Base-by-base conservation (phyloP, 1,140 invertebrate genomes). In the Drosophila gunungcola region DNA sequence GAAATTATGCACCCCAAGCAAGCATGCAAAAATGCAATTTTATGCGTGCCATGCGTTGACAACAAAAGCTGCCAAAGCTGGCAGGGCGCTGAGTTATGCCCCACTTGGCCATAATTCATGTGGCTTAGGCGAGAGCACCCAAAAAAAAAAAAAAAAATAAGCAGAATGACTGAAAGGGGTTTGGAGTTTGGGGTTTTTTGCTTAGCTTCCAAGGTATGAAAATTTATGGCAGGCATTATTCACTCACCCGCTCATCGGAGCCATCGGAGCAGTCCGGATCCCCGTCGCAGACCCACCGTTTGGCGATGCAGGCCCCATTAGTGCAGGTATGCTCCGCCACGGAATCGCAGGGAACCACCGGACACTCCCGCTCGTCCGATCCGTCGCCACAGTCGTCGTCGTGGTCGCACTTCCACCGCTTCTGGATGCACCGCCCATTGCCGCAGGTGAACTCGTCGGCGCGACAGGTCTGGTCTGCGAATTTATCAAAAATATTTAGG, bases 381-480 rank as follows among this genome's bases (percentile, higher is more conserved):
- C 94, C 94, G 81, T 97, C 96, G 4, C 95, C 96, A 79, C 97
- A 98, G 91, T 98, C 97, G 76, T 97, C 94, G 83, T 97, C 96
- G 27, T 95, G 94, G 92, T 99, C 97, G 91, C 98, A 99, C 6
- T 96, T 94, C 97, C 97, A 98, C 5, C 95, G 93, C 70, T 95
- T 94, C 81, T 97, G 97, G 68, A 98, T 97, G 91, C 97, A 98
- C 67, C 96, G 96, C 10, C 97, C 97, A 82, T 97, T 97, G 42
- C 94, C 95, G 93, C 97, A 98, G 2, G 97, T 97, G 90, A 97
- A 98, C 91, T 98, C 96, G 89, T 98, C 97, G 16, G 96, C 95
- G 57, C 97, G 95, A 91, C 97, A 98, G 1, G 96, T 97, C 82
- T 96, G 96, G 94, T 97, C 96, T 90, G 52, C 45, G 67, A 77